phyloP scores from a whole-genome alignment of 2,113 vertebrate genomes.

The Aspiorhynchus laticeps region DNA sequence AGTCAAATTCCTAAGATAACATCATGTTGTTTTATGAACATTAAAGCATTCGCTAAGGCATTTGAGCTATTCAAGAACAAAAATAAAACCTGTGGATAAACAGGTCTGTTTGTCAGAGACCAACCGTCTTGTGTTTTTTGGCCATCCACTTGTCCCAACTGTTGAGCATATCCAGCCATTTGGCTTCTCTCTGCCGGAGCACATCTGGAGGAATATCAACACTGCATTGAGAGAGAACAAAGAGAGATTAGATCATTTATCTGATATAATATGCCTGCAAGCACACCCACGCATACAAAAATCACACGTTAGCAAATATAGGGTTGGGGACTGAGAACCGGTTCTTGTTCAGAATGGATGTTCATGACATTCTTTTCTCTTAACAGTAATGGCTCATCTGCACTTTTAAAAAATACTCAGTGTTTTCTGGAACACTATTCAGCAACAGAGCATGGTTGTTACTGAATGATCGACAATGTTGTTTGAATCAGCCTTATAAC shows the following conservation, averaged over 20 bases:
- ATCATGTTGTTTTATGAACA: neutral
- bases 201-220: slow-evolving; percentile 88
- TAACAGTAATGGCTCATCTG: neutral
- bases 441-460: neutral
- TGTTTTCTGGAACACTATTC: neutral
- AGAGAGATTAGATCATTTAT: slow-evolving; percentile 21
- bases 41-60: neutral
- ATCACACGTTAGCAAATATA: neutral
- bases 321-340: neutral
- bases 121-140: slow-evolving; percentile 96
- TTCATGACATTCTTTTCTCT: neutral
- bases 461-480: neutral
- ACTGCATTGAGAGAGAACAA: slow-evolving; percentile 55
- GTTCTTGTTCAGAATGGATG: slow-evolving; percentile 2
- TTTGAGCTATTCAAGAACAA: neutral
- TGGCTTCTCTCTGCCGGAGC: slow-evolving; percentile 89
- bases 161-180: slow-evolving; percentile 98
- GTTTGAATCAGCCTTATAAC: neutral
- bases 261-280: slow-evolving; percentile 1
- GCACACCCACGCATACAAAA: slow-evolving; percentile 2
- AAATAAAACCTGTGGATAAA: slow-evolving; percentile 3
- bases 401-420: neutral
- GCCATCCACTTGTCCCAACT: slow-evolving; percentile 99
- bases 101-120: slow-evolving; percentile 13
- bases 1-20: slow-evolving; percentile 24